Evolutionary conservation across 92 coral and sea anemone species (phyloP), one percentile per base, ranked within the genome.

Genomic region (Zoanthus gigantus): DNA sequence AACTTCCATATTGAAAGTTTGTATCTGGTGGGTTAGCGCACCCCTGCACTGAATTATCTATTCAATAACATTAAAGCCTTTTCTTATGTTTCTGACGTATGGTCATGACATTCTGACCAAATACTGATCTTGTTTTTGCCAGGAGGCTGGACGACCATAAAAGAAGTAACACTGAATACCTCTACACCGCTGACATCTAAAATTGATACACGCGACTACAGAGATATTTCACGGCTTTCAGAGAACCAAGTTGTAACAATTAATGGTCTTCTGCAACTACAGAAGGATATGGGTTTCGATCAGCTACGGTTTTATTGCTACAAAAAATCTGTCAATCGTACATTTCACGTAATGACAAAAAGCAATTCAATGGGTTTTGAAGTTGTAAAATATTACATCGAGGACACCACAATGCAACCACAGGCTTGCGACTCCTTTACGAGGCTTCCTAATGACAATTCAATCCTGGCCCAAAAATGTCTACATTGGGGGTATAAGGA

Each of bases 141-240:
- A 96, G 98, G 98, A 31, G 98, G 98, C 34, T 96, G 98, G 98
- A 94, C 98, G 0, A 65, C 94, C 60, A 78, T 96, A 34, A 91
- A 91, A 7, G 91, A 92, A 34, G 92, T 94, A 0, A 82, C 82
- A 8, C 56, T 92, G 10, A 79, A 23, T 57, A 67, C 71, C 37
- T 77, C 86, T 18, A 18, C 77, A 28, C 86, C 92, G 83, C n/a
- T 28, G 54, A 68, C 74, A 72, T 67, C 60, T 31, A 79, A 54
- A n/a, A 92, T 88, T 15, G 53, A 53, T 52, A 91, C 92, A n/a
- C 44, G 60, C 6, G 88, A 94, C 87, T 94, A 94, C 88, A 88
- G 83, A 65, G 76, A 60, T 58, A 94, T 78, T 30, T 57, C 83
- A 14, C 29, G 56, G 48, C 83, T 54, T 16, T 34, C 12, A 8